Percentiles rank a stretch among this genome's conserved stretches.
These are phyloP conservation scores for Heterodera filipjevi DNA, from an alignment of 2,888 invertebrate species.

Conservation along the genomic window DNA sequence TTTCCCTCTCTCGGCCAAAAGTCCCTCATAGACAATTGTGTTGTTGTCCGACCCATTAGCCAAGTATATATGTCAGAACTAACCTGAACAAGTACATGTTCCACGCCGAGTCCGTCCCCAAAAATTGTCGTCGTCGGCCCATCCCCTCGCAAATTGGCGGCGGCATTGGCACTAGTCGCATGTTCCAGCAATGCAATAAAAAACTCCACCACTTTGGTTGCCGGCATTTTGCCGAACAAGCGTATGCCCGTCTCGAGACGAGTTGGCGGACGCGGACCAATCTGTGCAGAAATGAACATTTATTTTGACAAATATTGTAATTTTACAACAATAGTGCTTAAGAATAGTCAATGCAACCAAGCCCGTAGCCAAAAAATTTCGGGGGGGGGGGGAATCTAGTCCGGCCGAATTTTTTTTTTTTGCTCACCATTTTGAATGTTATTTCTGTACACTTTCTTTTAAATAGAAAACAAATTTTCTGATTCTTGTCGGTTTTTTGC, in stretches of 20 bases:
- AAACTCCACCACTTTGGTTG: slow-evolving; percentile 14
- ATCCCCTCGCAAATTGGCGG: neutral
- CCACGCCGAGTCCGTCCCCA: neutral
- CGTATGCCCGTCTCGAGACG: slow-evolving; percentile 9
- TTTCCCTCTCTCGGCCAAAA: too few relatives aligned
- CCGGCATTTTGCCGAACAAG: neutral
- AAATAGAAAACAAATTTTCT: too few relatives aligned
- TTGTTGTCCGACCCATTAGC: too few relatives aligned
- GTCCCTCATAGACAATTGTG: too few relatives aligned
- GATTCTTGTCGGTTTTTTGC: too few relatives aligned
- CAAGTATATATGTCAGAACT: too few relatives aligned
- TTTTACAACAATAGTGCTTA: neutral
- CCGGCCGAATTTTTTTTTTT: too few relatives aligned
- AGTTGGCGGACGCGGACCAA: neutral
- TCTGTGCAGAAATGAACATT: neutral
- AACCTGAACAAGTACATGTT: slow-evolving; percentile 28
- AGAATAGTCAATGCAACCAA: too few relatives aligned
- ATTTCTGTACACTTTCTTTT: too few relatives aligned
- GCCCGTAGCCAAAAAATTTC: too few relatives aligned
- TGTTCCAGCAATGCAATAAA: slow-evolving; percentile 11
- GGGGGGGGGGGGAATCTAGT: too few relatives aligned
- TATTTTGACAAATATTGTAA: neutral
- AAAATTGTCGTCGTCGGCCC: neutral
- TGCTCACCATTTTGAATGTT: too few relatives aligned
- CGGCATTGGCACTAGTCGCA: neutral